Base-by-base conservation (phyloP, 2,113 vertebrate species). In the Scalopus aquaticus region DNA sequence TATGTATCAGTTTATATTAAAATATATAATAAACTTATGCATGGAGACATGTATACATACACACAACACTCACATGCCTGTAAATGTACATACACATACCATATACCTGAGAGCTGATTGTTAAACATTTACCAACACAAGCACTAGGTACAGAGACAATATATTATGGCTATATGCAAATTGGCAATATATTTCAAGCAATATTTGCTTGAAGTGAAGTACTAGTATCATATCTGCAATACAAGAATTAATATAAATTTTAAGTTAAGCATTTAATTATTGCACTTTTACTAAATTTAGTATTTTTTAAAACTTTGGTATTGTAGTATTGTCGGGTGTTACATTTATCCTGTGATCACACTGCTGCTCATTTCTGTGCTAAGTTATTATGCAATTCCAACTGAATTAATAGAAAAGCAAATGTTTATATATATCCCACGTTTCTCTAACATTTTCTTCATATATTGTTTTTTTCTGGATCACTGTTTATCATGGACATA, bases 261-360 rank as follows among this genome's bases (percentile, higher is more conserved):
- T 91, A 17, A 54, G 76, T 76, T 84, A 42, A n/a, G 73, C 64
- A 17, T 76, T 67, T 92, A 91, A 44, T 84, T 49, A 88, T 88
- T 83, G 10, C 8, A 65, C 35, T 77, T 77, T n/a, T 79, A 70
- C 42, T 70, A 70, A 46, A 30, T 78, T 60, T 70, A 22, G 7
- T 49, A 28, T n/a, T 70, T 85, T 37, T 8, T 1, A 3, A 49
- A 70, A 26, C 70, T 70, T 37, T 78, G 9, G 6, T 70, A 70
- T 60, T 81, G 28, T 70, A 30, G 26, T 58, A 60, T 8, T 37
- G 5, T 84, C 46, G 46, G 46, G 32, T 90, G 65, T 39, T 72
- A 32, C 60, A 72, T 81, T 91, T 49, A 64, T 72, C 65, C 32
- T 62, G 1, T 72, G 28, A 5, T 81, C 35, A 93, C 22, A 15